Evolutionary conservation across 2,888 invertebrate genomes (phyloP).

Genomic region (Bursaphelenchus okinawaensis): DNA sequence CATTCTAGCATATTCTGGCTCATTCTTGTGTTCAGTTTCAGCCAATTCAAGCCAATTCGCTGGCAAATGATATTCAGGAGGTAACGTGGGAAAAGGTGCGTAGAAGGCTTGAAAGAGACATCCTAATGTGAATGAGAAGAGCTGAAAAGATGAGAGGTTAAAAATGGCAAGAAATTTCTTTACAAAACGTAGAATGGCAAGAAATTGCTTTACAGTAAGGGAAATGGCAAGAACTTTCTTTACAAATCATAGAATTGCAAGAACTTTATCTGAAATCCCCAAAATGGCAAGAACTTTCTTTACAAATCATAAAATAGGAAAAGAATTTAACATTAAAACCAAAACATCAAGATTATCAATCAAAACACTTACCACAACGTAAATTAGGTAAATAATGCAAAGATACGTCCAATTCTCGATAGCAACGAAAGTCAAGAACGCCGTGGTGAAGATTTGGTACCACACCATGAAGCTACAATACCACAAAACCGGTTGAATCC

Average conservation of each 20-base stretch:
- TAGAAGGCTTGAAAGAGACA: not conserved
- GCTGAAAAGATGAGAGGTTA: not conserved
- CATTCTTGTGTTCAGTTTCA: not conserved
- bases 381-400: not conserved
- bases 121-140: not conserved
- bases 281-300: no score
- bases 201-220: no score
- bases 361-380: not conserved
- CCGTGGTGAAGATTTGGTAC: constrained; percentile 6
- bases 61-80: not conserved
- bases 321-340: no score
- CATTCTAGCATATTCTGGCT: not conserved
- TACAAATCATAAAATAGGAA: not conserved
- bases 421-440: not conserved
- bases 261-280: no score
- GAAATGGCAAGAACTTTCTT: no score
- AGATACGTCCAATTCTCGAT: not conserved
- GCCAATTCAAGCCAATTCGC: not conserved
- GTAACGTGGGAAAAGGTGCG: not conserved
- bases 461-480: not conserved
- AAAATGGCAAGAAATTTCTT: no score
- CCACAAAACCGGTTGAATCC: constrained; percentile 6
- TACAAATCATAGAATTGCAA: no score
- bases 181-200: no score
- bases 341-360: not conserved